Evolutionary conservation across 2,888 invertebrate genomes (phyloP), one percentile per base, ranked within the genome.

Genomic region (Sacculina carcini): DNA sequence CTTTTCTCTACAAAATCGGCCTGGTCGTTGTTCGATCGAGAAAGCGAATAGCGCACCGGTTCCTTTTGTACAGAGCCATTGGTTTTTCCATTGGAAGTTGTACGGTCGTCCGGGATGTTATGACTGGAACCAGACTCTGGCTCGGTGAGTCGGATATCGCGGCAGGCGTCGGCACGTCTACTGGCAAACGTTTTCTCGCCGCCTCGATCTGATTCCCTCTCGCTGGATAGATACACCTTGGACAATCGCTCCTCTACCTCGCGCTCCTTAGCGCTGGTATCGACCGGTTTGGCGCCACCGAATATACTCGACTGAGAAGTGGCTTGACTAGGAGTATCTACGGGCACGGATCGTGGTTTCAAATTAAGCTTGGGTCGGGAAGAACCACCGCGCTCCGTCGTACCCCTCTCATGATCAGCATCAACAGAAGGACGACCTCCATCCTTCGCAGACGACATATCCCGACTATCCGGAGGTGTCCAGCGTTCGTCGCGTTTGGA

Each of bases 221-320:
- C 48, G n/a, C 24, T 5, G 19, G 34, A n/a, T n/a, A 16, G 19
- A 21, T 24, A n/a, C n/a, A 14, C 48, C 48, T 54, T 53, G n/a
- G n/a, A n/a, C 21, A 65, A 52, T 23, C 60, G 55, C 53, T 65
- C 64, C 57, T 68, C 68, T 23, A 69, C 68, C 57, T 67, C 66
- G 26, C 63, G 56, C 56, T 68, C 67, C 50, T 61, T 59, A 7
- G 65, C 62, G n/a, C 65, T 62, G 1, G 69, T 69, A 57, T 69
- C 66, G 6, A 69, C 68, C 4, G 69, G 69, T 56, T 66, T 67
- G 19, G 69, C 69, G 29, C 61, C 63, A 16, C 69, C 69, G 61
- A 69, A 92, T 58, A 92, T 87, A 52, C 78, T 80, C 24, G 24
- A 26, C 5, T 5, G 12, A 16, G 42, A 26, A 14, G 28, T 16